Base-by-base conservation (phyloP, 2,113 vertebrate genomes). In the Syngnathus scovelli region DNA sequence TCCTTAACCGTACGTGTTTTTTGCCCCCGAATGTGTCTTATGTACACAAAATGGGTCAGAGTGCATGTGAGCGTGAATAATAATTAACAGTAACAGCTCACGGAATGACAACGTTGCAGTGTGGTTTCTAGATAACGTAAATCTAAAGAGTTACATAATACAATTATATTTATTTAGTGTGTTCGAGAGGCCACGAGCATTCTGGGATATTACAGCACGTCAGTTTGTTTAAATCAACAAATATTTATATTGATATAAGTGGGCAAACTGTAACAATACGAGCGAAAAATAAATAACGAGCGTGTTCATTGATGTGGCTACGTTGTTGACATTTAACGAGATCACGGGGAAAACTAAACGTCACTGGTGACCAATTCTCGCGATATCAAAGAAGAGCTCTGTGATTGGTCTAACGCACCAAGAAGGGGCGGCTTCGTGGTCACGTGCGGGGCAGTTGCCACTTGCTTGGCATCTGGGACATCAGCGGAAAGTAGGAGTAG, bases 381-480 rank as follows among this genome's bases (percentile, higher is more conserved):
- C 90, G 88, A 86, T 75, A 44, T 7, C 15, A 0, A 0, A 0
- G 0, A 13, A 27, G 16, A 15, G 44, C 70, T 23, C 33, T 65
- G 41, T 80, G 72, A 80, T 85, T 87, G 78, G 87, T 21, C 2
- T 11, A 6, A 1, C 8, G 0, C 2, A 4, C 16, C 58, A 7
- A 61, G 36, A 61, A 58, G 8, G n/a, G 27, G 39, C 2, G 37
- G 16, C 59, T 13, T 6, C 10, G 13, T 3, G 37, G 67, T 87
- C 89, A 89, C 82, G 74, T 88, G 87, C 33, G 0, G 1, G 7
- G 23, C 9, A 65, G 44, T 77, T 36, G 55, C 55, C 80, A 88
- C 84, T 89, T 85, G 83, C 86, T 89, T 86, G 83, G 90, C 81
- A 89, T 90, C 79, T 91, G 91, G 90, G 89, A 92, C 87, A 52